phyloP scores from a whole-genome alignment of 2,888 invertebrate genomes.

The Caenorhabditis sp. region DNA sequence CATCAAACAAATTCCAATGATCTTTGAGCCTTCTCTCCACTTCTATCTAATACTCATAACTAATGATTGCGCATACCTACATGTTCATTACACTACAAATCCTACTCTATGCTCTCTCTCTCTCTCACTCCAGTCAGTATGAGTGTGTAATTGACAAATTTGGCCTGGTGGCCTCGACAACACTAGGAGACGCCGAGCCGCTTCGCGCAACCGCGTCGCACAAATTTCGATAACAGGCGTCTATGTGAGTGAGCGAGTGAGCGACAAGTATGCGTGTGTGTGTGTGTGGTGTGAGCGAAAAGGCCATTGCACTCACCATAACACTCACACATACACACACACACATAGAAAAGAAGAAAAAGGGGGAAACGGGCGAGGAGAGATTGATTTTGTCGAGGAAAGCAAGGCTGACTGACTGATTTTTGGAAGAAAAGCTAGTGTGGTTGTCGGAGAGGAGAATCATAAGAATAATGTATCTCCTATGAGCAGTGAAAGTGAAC shows the following conservation, averaged over 20 bases:
- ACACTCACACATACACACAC: neutral
- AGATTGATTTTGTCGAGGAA: conserved; percentile 8
- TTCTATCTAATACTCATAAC: neutral
- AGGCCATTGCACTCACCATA: conserved; percentile 19
- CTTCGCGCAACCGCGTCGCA: conserved; percentile 1
- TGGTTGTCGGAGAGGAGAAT: neutral
- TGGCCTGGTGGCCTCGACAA: neutral
- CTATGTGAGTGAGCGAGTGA: conserved; percentile 18
- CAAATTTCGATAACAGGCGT: conserved; percentile 3
- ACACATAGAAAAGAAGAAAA: conserved; percentile 16
- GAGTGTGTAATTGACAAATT: neutral
- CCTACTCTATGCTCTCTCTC: neutral
- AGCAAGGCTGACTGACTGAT: neutral
- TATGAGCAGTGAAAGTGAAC: too few relatives aligned
- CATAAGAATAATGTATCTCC: neutral
- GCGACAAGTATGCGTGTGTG: neutral
- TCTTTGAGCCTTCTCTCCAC: neutral
- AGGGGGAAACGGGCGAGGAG: conserved; percentile 15
- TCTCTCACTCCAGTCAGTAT: neutral
- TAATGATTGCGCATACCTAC: neutral
- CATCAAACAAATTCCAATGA: too few relatives aligned
- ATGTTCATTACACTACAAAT: neutral
- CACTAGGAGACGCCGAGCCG: conserved; percentile 2
- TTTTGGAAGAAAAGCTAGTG: neutral
- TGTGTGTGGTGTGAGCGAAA: conserved; percentile 17